Evolutionary conservation across 1,140 invertebrate species (phyloP).

Genomic region (Zaprionus inermis): DNA sequence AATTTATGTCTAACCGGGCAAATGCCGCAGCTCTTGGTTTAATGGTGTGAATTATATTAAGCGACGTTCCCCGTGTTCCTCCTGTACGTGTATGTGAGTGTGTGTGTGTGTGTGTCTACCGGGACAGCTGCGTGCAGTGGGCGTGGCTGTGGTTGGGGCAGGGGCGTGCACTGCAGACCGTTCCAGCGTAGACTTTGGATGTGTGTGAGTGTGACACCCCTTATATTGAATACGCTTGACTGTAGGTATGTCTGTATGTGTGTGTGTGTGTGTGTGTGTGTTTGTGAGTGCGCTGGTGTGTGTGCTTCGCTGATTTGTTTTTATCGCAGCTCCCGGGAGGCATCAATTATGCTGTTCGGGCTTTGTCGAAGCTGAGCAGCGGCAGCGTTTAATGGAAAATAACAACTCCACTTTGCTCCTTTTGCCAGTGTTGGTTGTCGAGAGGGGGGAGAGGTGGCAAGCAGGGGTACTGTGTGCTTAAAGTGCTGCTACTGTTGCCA

Average conservation of each 20-base stretch:
- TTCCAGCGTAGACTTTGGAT: not conserved
- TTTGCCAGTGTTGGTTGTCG: not conserved
- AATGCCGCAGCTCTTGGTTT: constrained; percentile 77
- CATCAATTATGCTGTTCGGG: constrained; percentile 72
- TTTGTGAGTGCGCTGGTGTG: constrained; percentile 42
- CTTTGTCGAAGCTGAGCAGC: constrained; percentile 22
- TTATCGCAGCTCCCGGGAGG: constrained; percentile 80
- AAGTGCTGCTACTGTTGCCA: not conserved
- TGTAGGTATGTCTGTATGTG: not conserved
- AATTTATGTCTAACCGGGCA: constrained; percentile 74
- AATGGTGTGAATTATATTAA: constrained; percentile 82
- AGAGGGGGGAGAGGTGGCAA: not conserved
- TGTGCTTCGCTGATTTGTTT: constrained; percentile 75
- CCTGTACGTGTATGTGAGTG: constrained; percentile 7
- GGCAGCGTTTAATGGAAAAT: constrained; percentile 56
- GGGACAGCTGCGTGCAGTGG: constrained; percentile 40
- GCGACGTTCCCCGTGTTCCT: constrained; percentile 41
- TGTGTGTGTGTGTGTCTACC: constrained; percentile 25
- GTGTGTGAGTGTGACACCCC: constrained; percentile 35
- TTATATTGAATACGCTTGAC: constrained; percentile 35
- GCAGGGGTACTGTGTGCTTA: not conserved
- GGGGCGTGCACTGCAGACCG: constrained; percentile 6
- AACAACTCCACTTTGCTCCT: constrained; percentile 44
- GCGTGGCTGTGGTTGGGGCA: constrained; percentile 29
- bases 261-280: not conserved